phyloP scores from a whole-genome alignment of 2,797 vertebrate genomes.

The Coreius guichenoti region DNA sequence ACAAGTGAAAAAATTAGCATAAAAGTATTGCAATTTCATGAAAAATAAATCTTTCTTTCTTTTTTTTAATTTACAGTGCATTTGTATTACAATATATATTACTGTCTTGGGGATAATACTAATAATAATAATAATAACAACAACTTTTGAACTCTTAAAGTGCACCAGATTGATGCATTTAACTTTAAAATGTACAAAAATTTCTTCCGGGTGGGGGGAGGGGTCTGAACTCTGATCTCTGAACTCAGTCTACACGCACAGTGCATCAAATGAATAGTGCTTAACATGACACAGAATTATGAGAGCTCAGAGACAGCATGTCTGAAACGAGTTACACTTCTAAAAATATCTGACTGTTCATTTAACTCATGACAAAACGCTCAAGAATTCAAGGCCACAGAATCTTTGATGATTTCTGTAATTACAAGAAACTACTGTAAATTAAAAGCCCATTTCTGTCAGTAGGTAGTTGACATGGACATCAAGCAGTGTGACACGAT shows the following conservation, averaged over 20 bases:
- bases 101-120: too few relatives aligned
- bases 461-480: not conserved
- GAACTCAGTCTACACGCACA: not conserved
- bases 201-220: too few relatives aligned
- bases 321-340: not conserved
- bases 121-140: not conserved
- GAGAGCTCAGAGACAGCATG: not conserved
- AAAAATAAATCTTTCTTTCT: too few relatives aligned
- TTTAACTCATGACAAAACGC: not conserved
- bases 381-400: not conserved
- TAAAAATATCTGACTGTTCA: slow-evolving; percentile 4
- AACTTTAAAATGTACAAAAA: not conserved
- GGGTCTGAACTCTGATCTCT: not conserved
- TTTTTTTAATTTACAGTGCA: too few relatives aligned
- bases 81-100: too few relatives aligned
- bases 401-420: not conserved
- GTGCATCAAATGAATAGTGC: not conserved
- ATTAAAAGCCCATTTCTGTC: not conserved
- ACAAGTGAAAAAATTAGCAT: too few relatives aligned
- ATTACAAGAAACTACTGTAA: not conserved
- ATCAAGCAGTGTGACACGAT: not conserved
- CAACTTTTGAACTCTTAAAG: too few relatives aligned
- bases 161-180: not conserved
- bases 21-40: too few relatives aligned
- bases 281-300: not conserved